Evolutionary conservation across 2,113 vertebrate genomes (phyloP).

Genomic region (Tichodroma muraria): DNA sequence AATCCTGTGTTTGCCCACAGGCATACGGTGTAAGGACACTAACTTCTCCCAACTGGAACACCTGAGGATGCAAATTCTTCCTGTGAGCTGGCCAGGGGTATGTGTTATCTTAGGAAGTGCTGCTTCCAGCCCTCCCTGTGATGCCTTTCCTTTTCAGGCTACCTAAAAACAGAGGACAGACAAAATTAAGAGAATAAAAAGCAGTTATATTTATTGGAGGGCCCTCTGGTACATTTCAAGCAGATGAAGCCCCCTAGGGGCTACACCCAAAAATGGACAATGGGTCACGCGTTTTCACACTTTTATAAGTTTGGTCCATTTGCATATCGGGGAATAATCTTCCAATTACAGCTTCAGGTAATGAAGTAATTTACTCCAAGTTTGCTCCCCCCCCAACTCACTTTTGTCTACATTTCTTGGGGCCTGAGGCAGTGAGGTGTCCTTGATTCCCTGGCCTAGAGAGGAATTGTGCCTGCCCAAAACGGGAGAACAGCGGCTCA

Average conservation of each 20-base stretch:
- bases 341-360: background rate
- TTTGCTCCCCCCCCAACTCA: background rate
- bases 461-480: background rate
- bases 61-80: rapidly evolving
- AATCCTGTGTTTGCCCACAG: background rate
- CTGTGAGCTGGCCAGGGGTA: background rate
- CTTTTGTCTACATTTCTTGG: rapidly evolving
- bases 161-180: background rate
- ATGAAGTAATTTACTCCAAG: background rate
- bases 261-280: background rate
- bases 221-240: rapidly evolving
- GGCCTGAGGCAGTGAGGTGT: background rate
- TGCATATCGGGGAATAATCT: background rate
- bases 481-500: rapidly evolving
- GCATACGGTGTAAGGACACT: background rate
- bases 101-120: background rate
- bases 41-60: background rate
- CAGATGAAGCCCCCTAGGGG: background rate
- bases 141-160: background rate
- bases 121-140: background rate
- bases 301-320: background rate
- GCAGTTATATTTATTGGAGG: background rate
- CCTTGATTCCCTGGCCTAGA: background rate
- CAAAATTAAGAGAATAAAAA: background rate
- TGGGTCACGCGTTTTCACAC: rapidly evolving